Evolutionary conservation across 2,888 invertebrate genomes (phyloP), one percentile per base, ranked within the genome.

Genomic region (Caenorhabditis sp.): DNA sequence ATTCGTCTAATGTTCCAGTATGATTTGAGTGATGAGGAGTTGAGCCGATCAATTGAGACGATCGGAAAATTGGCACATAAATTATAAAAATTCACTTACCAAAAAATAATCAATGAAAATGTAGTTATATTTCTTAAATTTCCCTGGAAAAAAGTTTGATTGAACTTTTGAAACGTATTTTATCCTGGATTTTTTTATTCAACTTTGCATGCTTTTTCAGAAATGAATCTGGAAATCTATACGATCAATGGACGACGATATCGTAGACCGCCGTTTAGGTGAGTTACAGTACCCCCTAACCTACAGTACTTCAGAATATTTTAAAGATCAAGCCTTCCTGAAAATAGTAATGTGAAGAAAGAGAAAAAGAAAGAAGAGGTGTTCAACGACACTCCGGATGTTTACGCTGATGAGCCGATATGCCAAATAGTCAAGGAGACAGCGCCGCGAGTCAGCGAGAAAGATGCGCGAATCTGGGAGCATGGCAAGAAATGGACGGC

Each of bases 1-100:
- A 68, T 81, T 50, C 83, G 84, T 31, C 66, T 86, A 12, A 83
- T 81, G 77, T 77, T 83, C 51, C 84, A 83, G 55, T 78, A 79
- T 53, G 86, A 83, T 26, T 49, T 85, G 57, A 76, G 76, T 6
- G 72, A 70, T 3, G 82, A 77, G 12, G 86, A 86, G 62, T 50
- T 85, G 36, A 31, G 67, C 4, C 49, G 59, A 17, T 68, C 71
- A 10, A 43, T 81, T n/a, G 63, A 68, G 19, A 76, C 77, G 4
- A 63, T 79, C 31, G 49, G 59, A 24, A 24, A 10, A 31, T 70
- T 58, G 26, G 70, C 66, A 36, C 64, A 60, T 23, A 8, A 61
- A 43, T 8, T 62, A 19, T 65, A 65, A 58, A 31, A 23, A 3
- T 21, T 23, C 10, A 14, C 27, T 27, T 6, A 55, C 14, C 17